Evolutionary conservation across 2,888 invertebrate species (phyloP).

Genomic region (Rhamphomyia laevipes): DNA sequence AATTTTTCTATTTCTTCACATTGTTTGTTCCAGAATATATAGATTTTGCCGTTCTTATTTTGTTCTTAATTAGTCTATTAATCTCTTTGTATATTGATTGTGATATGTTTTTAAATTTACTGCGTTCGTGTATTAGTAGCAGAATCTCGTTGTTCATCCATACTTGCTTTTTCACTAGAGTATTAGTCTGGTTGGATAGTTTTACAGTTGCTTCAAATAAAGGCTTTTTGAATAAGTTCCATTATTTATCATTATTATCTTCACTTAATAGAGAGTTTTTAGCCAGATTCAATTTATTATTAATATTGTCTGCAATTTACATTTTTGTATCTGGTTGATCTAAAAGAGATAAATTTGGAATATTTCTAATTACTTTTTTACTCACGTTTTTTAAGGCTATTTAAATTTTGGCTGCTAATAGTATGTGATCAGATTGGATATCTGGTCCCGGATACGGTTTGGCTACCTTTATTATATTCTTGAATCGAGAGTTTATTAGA

Average conservation of each 20-base stretch:
- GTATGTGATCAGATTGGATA: neutral
- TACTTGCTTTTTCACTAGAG: neutral
- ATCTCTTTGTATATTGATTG: neutral
- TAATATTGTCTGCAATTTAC: no score
- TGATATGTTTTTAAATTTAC: neutral
- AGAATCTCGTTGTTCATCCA: neutral
- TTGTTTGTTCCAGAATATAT: neutral
- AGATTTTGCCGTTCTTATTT: no score
- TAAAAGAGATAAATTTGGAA: neutral
- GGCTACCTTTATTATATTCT: neutral
- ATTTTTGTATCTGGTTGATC: neutral
- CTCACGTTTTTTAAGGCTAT: neutral
- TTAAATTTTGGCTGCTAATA: neutral
- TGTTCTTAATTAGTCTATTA: neutral
- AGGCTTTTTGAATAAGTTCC: neutral
- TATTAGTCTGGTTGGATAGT: neutral
- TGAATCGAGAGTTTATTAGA: neutral
- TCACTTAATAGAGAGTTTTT: neutral
- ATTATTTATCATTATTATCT: neutral
- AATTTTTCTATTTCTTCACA: neutral
- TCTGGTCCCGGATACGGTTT: conserved; percentile 1
- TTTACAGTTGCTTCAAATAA: neutral
- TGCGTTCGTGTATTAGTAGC: neutral
- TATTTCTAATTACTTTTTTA: neutral
- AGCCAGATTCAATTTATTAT: neutral